Evolutionary conservation across 2,888 invertebrate species (phyloP), one percentile per base, ranked within the genome.

Genomic region (Eupsilia transversa): DNA sequence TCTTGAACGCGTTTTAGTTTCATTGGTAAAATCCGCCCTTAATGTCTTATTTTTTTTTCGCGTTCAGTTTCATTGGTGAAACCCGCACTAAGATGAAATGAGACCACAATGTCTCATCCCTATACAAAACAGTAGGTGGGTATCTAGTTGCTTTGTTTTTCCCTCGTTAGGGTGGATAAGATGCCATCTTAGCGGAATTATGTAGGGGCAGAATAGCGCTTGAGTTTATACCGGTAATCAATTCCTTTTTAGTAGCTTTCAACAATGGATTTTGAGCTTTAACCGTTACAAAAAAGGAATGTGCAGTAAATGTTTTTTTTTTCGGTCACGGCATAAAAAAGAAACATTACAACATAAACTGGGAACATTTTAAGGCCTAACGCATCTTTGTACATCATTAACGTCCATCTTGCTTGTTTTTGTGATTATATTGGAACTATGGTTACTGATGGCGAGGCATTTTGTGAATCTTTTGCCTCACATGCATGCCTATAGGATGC

Each of bases 91-190:
- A 71, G 52, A 20, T 9, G 9, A 33, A 70, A 64, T 33, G 4
- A 49, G 30, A 43, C n/a, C n/a, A 12, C 41, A 27, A 52, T 14
- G 10, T 54, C 20, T 17, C 6, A 46, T 56, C 20, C 5, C 57
- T 38, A 23, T 43, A 33, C 14, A 30, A 54, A 67, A 43, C 41
- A 38, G 27, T 46, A 49, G 38, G 17, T 43, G 70, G 33, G n/a
- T 54, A 38, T 49, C 27, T 17, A 35, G 49, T 65, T 66, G 46
- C 70, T 74, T 73, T 74, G 57, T 76, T 82, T 82, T 76, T 43
- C 46, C 30, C 30, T 76, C 43, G 54, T 73, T 73, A 49, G 14
- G 27, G 12, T 56, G n/a, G 35, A 54, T 73, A 35, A 54, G 30
- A 6, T 20, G 30, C 46, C 54, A 57, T 81, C 52, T 74, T 61